A percentile compares a stretch with the other conserved stretches of the same genome.
Conservation (phyloP, 64 coral and sea anemone species). For the Porites lutea region DNA sequence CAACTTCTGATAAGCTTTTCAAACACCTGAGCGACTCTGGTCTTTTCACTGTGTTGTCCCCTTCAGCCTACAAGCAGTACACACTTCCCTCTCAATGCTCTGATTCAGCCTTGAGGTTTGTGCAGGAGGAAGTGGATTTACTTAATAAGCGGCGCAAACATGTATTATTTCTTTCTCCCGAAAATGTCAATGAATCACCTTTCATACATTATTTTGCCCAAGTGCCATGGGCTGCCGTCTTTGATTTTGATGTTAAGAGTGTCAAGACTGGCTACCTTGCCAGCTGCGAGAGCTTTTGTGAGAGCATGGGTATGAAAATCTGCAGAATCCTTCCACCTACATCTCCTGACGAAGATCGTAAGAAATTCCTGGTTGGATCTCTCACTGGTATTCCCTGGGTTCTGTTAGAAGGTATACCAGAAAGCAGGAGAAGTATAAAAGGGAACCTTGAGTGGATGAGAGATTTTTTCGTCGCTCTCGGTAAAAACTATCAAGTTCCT, state of each 20-base stretch:
- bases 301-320: conserved; percentile 44
- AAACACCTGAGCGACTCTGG: conserved; percentile 34
- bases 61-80: neutral
- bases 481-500: conserved; percentile 38
- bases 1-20: neutral
- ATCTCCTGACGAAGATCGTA: conserved; percentile 14
- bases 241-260: conserved; percentile 74
- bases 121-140: conserved; percentile 42
- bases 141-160: conserved; percentile 48
- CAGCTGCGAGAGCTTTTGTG: conserved; percentile 42
- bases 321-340: conserved; percentile 71
- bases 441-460: conserved; percentile 56
- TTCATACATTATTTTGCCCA: conserved; percentile 38
- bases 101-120: neutral
- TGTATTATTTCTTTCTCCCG: conserved; percentile 72
- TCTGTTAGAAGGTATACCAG: conserved; percentile 65
- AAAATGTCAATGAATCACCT: neutral
- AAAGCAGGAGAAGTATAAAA: conserved; percentile 44
- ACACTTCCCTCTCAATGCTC: neutral
- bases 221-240: conserved; percentile 75
- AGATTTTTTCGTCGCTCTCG: conserved; percentile 40
- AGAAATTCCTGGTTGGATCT: conserved; percentile 3
- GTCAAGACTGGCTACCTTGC: conserved; percentile 39
- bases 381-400: conserved; percentile 84
- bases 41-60: neutral